Base-by-base conservation (phyloP, 2,797 vertebrate genomes). In the Protosalanx chinensis region DNA sequence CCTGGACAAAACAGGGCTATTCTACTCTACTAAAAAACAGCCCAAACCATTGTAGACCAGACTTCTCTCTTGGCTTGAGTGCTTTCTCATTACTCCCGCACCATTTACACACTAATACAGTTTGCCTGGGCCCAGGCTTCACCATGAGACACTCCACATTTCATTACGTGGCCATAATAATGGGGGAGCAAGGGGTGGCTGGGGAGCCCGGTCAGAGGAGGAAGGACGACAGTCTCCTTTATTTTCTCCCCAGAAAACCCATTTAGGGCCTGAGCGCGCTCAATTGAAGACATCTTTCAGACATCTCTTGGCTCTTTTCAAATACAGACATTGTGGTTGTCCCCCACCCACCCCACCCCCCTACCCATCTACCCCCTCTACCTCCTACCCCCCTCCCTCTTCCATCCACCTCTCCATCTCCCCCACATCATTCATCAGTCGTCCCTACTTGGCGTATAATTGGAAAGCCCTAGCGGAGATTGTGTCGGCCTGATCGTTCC, bases 31-130 rank as follows among this genome's bases (percentile, higher is more conserved):
- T 87, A 51, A 2, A 13, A 18, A n/a, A 23, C 64, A 59, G 16
- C 60, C 27, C 63, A 57, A 70, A 4, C n/a, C 32, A 6, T 6
- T 20, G 41, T 33, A 46, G 64, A 56, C 68, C 56, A 72, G 84
- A 76, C 75, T 68, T 76, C 83, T 84, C 67, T 81, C 70, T 75
- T 70, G 82, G 84, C 79, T 83, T 86, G 84, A 90, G 86, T 88
- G 89, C 88, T 92, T 92, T 89, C 89, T 91, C 89, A 90, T 93
- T 91, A 90, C 85, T 88, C 79, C 75, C 76, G 77, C 75, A 79
- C 85, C 89, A 90, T 93, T 93, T 92, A 89, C 88, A 88, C 89
- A 88, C 88, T 93, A 93, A 93, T 93, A 88, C 85, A 87, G 89
- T 93, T 92, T 91, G 88, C 76, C 76, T 75, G 78, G 85, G 82